A percentile compares a stretch with the other conserved stretches of the same genome.
Evolutionary conservation across 2,888 invertebrate species (phyloP).

Genomic region (Caenorhabditis becei): DNA sequence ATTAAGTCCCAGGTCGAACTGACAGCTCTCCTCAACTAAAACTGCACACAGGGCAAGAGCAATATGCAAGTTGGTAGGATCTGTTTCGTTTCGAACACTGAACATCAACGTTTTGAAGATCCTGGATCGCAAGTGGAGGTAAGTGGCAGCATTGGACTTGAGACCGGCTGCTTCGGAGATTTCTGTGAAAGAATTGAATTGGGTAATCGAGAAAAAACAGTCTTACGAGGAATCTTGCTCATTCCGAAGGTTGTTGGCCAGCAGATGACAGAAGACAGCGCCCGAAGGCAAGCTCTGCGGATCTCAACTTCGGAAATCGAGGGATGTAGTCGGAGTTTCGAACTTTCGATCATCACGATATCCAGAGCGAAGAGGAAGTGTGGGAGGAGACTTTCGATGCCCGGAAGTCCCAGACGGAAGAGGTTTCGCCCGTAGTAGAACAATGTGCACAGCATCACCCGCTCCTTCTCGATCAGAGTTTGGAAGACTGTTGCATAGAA

Average conservation of each 20-base stretch:
- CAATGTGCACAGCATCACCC: conserved; percentile 79
- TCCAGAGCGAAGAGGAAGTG: conserved; percentile 93
- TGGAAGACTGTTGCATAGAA: conserved; percentile 94
- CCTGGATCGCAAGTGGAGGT: conserved; percentile 87
- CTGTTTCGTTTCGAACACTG: conserved; percentile 90
- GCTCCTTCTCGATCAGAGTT: conserved; percentile 83
- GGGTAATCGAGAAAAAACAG: not conserved
- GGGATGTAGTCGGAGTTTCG: conserved; percentile 80
- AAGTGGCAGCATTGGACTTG: conserved; percentile 72
- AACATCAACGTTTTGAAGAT: conserved; percentile 87
- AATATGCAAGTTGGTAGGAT: conserved; percentile 92
- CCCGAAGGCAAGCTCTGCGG: conserved; percentile 92
- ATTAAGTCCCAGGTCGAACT: conserved; percentile 70
- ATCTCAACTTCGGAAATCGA: conserved; percentile 84
- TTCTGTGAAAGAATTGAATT: conserved; percentile 35
- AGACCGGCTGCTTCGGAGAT: conserved; percentile 59
- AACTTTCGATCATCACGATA: conserved; percentile 89
- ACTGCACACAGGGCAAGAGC: conserved; percentile 84
- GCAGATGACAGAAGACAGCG: conserved; percentile 92
- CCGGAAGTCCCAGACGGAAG: conserved; percentile 89
- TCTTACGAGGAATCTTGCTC: conserved; percentile 70
- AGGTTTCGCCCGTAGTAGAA: conserved; percentile 85
- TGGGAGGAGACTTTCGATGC: conserved; percentile 93
- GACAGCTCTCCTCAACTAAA: conserved; percentile 72
- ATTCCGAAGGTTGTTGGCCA: conserved; percentile 92